These are phyloP conservation scores for Enteromius radiatus DNA, from an alignment of 2,797 vertebrate genomes.

Conservation along the genomic window DNA sequence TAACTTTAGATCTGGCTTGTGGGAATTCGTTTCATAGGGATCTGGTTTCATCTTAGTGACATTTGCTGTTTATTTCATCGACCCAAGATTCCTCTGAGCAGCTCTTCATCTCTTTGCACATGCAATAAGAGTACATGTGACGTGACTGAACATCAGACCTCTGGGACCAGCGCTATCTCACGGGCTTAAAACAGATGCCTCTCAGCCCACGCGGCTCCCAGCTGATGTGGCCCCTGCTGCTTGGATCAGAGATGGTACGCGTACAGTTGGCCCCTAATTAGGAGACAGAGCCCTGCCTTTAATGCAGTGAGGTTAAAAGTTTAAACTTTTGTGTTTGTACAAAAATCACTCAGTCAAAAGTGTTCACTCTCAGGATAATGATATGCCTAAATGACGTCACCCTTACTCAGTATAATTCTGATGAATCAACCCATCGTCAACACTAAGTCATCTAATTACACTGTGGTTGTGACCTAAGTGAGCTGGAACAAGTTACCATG, in stretches of 20 bases:
- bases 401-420: constrained; percentile 1
- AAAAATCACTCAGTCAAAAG: constrained; percentile 1
- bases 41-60: constrained; percentile 47
- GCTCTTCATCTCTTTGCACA: constrained; percentile 51
- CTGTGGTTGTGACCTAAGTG: constrained; percentile 40
- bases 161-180: constrained; percentile 32
- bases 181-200: constrained; percentile 32
- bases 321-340: not conserved
- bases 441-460: constrained; percentile 32
- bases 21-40: constrained; percentile 41
- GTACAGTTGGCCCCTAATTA: constrained; percentile 5
- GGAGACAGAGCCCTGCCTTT: not conserved
- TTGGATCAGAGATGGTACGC: constrained; percentile 53
- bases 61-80: constrained; percentile 61
- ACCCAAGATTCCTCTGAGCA: constrained; percentile 43
- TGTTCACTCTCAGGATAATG: not conserved
- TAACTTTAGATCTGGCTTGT: constrained; percentile 5
- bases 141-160: constrained; percentile 17
- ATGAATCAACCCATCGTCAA: constrained; percentile 11
- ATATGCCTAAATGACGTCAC: constrained; percentile 19
- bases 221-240: constrained; percentile 67
- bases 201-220: constrained; percentile 51
- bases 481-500: constrained; percentile 11
- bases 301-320: not conserved
- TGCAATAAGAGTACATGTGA: constrained; percentile 20